Conservation (phyloP, 2,113 vertebrate genomes). For the Marcusenius ussheri region DNA sequence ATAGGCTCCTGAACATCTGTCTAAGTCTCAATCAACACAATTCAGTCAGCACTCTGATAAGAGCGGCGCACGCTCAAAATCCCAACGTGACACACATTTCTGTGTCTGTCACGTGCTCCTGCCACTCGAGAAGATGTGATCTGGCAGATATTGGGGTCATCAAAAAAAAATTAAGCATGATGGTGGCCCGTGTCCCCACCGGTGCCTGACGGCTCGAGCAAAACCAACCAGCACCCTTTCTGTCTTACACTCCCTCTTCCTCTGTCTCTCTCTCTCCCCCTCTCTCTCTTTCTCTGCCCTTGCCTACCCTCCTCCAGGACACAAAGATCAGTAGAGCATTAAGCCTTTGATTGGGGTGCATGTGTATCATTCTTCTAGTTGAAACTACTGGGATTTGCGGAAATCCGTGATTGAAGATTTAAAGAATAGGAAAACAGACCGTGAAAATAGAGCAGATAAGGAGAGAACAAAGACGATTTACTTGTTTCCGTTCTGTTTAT, state of each 20-base stretch:
- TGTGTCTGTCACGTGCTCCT: neutral
- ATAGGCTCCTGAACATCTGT: neutral
- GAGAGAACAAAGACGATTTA: constrained; percentile 8
- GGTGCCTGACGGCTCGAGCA: constrained; percentile 22
- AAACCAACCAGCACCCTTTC: neutral
- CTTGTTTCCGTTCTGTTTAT: constrained; percentile 12
- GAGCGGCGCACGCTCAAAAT: neutral
- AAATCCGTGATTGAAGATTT: constrained; percentile 10
- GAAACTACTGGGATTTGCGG: constrained; percentile 29
- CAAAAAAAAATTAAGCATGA: neutral
- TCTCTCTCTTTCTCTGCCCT: constrained; percentile 30
- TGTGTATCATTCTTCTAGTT: constrained; percentile 40
- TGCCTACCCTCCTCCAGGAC: constrained; percentile 53
- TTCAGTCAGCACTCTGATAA: neutral
- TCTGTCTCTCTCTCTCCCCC: neutral
- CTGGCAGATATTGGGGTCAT: constrained; percentile 5
- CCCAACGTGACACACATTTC: neutral
- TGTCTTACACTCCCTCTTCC: neutral
- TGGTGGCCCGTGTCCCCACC: constrained; percentile 41
- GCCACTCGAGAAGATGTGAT: constrained; percentile 14
- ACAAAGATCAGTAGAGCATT: constrained; percentile 36
- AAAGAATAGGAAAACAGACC: constrained; percentile 7
- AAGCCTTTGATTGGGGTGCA: constrained; percentile 45
- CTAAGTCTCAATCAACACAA: neutral
- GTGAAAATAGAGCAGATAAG: constrained; percentile 14